Evolutionary conservation across 2,797 vertebrate genomes (phyloP).

Genomic region (Pipistrellus kuhlii): DNA sequence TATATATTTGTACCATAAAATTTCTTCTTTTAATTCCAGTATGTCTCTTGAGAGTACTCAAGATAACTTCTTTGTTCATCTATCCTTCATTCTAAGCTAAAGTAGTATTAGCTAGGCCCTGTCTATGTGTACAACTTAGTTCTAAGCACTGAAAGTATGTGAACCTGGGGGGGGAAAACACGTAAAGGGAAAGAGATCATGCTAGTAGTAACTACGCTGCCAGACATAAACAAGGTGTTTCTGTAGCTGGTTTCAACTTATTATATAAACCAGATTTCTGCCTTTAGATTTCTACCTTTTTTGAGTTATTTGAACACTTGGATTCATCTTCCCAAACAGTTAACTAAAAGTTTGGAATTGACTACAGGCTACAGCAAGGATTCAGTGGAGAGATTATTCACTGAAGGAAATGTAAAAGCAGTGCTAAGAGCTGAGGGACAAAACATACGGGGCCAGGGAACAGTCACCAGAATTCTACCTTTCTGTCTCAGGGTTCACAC

Average conservation of each 20-base stretch:
- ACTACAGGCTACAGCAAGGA: background rate
- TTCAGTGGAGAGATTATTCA: background rate
- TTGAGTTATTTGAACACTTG: background rate
- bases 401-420: background rate
- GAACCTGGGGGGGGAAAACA: background rate
- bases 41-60: background rate
- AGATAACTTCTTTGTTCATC: background rate
- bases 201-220: background rate
- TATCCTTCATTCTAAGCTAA: background rate
- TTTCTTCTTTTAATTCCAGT: constrained; percentile 12
- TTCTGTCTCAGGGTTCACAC: background rate
- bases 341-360: background rate
- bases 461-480: background rate
- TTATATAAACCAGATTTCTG: background rate
- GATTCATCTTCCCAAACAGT: background rate
- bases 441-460: background rate
- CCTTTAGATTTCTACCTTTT: background rate
- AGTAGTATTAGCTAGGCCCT: background rate
- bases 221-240: background rate
- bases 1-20: background rate
- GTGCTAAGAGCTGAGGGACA: background rate
- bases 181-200: background rate
- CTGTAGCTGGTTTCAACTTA: background rate
- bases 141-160: background rate
- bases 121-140: background rate